phyloP scores from a whole-genome alignment of 2,113 vertebrate genomes.

The Lepidothrix coronata region DNA sequence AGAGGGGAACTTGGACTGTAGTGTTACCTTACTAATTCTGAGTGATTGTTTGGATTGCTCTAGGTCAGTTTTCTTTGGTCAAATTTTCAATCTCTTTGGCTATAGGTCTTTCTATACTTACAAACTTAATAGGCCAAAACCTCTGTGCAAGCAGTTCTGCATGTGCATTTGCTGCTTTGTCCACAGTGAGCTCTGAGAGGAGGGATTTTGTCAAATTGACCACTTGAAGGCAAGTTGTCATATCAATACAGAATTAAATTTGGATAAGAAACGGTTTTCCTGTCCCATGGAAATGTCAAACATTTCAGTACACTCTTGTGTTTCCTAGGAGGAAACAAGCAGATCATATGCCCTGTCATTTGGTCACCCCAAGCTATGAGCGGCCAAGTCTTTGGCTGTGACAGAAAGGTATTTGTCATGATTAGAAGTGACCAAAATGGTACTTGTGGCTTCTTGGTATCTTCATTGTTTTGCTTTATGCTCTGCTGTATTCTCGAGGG shows the following conservation, averaged over 20 bases:
- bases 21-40: fast-evolving
- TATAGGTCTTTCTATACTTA: not conserved
- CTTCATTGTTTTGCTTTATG: not conserved
- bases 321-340: not conserved
- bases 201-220: not conserved
- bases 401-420: not conserved
- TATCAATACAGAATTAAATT: not conserved
- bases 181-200: not conserved
- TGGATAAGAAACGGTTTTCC: not conserved
- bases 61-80: not conserved
- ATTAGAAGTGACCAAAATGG: not conserved
- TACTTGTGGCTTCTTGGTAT: not conserved
- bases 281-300: not conserved
- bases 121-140: not conserved
- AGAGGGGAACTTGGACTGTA: not conserved
- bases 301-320: not conserved
- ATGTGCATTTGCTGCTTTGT: not conserved
- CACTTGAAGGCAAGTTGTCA: not conserved
- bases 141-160: not conserved
- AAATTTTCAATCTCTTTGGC: not conserved
- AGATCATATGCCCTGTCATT: fast-evolving
- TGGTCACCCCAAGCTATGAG: not conserved
- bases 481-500: not conserved
- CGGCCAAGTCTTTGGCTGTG: not conserved
- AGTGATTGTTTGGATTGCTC: not conserved